Base-by-base conservation (phyloP, 37 sponge, comb jelly and placozoan genomes). In the Theonella swinhoei region DNA sequence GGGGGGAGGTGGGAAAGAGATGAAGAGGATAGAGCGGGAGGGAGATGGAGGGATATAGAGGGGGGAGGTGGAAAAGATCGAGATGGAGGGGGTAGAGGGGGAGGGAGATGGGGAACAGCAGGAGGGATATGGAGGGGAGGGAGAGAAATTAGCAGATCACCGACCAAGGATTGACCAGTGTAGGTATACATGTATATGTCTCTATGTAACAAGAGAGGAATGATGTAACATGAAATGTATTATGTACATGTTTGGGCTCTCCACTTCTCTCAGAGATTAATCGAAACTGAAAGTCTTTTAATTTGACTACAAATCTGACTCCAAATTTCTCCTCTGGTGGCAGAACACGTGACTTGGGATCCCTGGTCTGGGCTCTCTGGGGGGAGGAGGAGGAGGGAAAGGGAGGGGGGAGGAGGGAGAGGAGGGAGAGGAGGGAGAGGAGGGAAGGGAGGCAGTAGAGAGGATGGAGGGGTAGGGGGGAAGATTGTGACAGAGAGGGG, bases 281-380 rank as follows among this genome's bases (percentile, higher is more conserved):
- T 28, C 75, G 82, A 64, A 93, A 74, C 17, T n/a, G 36, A 4
- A 93, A 74, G 2, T 67, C 41, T 9, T 89, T 42, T 33, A 86
- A 83, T 34, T 68, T 64, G 26, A 93, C 83, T 19, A 85, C 20
- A 59, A 93, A 80, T 72, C 83, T 68, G 37, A 58, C 25, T 3
- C 89, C 93, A 39, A 88, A 73, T 8, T 74, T 81, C 72, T 89
- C 89, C 35, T 67, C 78, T 0, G 93, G 93, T 1, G 80, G 26
- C 4, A 82, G 78, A 20, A 59, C 72, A 33, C 42, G 30, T 1
- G 40, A 35, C 34, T 29, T 34, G 42, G 19, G 19, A 35, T 85
- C 76, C 2, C 58, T 47, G 30, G 58, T 9, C 39, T 75, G 31
- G 31, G 31, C 25, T 29, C 47, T 75, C 86, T 86, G 72, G 40